Base-by-base conservation (phyloP, 2,113 vertebrate genomes). In the Platanista minor region DNA sequence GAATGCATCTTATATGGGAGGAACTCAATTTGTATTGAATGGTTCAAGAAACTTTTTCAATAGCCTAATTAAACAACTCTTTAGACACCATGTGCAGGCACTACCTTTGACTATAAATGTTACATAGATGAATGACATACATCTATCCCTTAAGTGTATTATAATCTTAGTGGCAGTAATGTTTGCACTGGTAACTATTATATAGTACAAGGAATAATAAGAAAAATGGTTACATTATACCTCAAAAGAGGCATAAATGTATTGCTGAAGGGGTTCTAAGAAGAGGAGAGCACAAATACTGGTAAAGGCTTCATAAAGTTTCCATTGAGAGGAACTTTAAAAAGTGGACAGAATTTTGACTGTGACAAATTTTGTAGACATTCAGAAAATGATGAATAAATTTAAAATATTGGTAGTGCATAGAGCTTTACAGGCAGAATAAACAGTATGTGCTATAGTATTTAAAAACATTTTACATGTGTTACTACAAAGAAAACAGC, bases 91-190 rank as follows among this genome's bases (percentile, higher is more conserved):
- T 31, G 8, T 64, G 9, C 33, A 49, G 64, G 49, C 18, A 78
- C 69, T 83, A n/a, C 18, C 43, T 93, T 93, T 89, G 67, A 75
- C 74, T 94, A 10, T 77, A 85, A 86, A 80, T 88, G n/a, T 81
- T 81, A n/a, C 90, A 91, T 36, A 93, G 75, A 78, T 81, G 18
- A 94, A 61, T 90, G 87, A 91, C n/a, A 83, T 27, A 46, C 2
- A 93, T 46, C 69, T 88, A 15, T 91, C 64, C 36, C 33, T 75
- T 67, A 59, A 82, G 52, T 75, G 62, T 80, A 93, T 93, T 77
- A 57, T 5, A 80, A 49, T 91, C 6, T 85, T 77, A 71, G 4
- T 80, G 46, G 21, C 78, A 81, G 82, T 67, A 67, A 66, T 81
- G 33, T 43, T 71, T 94, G n/a, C 4, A 57, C 8, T 54, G 21